Percentiles rank a stretch among this genome's conserved stretches.
These are phyloP conservation scores for Lagenorhynchus albirostris DNA, from an alignment of 2,113 vertebrate genomes.

Conservation along the genomic window DNA sequence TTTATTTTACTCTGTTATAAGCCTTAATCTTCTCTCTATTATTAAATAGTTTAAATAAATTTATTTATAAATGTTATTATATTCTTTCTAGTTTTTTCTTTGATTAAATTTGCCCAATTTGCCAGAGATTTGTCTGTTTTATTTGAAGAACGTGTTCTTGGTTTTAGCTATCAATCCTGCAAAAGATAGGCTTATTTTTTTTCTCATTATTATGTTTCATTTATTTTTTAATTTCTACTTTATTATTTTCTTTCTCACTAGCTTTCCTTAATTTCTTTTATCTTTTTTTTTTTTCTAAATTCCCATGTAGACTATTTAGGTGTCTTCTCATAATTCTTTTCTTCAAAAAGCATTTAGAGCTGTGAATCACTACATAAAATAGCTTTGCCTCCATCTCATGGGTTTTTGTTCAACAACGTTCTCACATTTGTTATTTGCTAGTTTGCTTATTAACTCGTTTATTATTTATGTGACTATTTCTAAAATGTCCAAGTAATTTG, in stretches of 20 bases:
- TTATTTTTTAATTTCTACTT: neutral
- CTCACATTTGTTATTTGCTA: neutral
- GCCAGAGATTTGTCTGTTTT: neutral
- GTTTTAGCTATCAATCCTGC: neutral
- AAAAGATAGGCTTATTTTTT: neutral
- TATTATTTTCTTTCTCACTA: neutral
- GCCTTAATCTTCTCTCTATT: neutral
- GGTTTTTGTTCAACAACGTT: neutral
- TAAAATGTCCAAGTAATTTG: neutral
- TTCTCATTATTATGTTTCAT: neutral
- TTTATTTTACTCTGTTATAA: neutral
- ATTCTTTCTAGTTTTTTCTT: neutral
- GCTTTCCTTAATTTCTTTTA: neutral
- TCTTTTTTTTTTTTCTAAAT: neutral
- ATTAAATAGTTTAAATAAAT: neutral
- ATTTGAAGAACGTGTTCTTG: neutral
- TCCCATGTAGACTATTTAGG: neutral
- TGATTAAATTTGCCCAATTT: neutral
- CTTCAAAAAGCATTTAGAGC: neutral
- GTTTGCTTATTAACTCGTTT: neutral
- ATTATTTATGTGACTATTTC: neutral
- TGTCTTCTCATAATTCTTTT: neutral
- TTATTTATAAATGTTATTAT: neutral
- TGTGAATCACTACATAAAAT: neutral
- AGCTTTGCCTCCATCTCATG: neutral